Conservation (phyloP, 2,888 invertebrate genomes). For the Julus scandinavius region DNA sequence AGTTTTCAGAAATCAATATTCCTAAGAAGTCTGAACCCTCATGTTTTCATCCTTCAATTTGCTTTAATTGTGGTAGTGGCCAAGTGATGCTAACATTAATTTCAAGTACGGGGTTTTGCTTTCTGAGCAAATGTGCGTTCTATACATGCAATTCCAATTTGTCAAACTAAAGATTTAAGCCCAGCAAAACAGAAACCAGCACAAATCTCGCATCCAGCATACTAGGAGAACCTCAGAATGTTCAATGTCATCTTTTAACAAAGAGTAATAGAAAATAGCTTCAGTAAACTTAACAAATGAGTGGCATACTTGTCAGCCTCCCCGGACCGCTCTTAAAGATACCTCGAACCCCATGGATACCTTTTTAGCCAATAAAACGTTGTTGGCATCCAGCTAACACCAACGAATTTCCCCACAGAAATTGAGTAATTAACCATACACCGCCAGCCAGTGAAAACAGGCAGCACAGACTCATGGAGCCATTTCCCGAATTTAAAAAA, state of each 20-base stretch:
- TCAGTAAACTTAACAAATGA: not conserved
- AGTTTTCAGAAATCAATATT: not conserved
- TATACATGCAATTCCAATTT: not conserved
- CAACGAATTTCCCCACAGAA: conserved; percentile 29
- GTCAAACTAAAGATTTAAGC: not conserved
- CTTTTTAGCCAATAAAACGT: not conserved
- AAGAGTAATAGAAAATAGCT: not conserved
- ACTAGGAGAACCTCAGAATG: not conserved
- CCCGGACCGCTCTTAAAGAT: not conserved
- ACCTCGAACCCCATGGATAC: conserved; percentile 36
- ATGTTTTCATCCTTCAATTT: not conserved
- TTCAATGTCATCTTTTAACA: not conserved
- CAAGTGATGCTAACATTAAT: not conserved
- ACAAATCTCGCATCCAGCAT: not conserved
- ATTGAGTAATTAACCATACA: conserved; percentile 43
- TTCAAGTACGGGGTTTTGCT: not conserved
- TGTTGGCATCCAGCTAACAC: conserved; percentile 18
- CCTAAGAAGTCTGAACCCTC: not conserved
- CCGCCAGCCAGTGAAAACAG: conserved; percentile 45
- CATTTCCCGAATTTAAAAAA: conserved; percentile 43
- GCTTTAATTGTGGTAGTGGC: not conserved
- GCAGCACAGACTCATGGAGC: conserved; percentile 48
- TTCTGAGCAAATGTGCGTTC: not conserved
- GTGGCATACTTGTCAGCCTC: conserved; percentile 29
- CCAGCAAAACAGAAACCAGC: not conserved